phyloP scores from a whole-genome alignment of 2,797 vertebrate species.

The Acanthiza pusilla region DNA sequence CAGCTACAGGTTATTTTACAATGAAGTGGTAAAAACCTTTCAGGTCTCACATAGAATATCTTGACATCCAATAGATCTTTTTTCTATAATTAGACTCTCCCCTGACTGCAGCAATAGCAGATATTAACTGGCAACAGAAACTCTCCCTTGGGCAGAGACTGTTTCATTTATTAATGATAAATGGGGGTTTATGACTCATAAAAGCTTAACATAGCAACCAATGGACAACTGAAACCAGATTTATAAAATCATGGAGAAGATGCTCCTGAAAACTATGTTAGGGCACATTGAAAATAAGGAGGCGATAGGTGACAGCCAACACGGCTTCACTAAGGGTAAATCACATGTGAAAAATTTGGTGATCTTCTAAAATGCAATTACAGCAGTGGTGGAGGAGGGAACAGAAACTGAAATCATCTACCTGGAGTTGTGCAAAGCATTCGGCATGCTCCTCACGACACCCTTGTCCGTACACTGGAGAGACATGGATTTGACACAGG shows the following conservation, averaged over 20 bases:
- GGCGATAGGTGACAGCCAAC: neutral
- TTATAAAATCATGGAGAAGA: neutral
- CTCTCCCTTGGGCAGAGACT: neutral
- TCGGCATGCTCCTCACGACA: neutral
- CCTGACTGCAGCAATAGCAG: neutral
- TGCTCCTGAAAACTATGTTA: neutral
- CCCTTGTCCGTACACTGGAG: neutral
- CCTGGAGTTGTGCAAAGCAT: neutral
- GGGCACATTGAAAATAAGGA: neutral
- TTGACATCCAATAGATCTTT: neutral
- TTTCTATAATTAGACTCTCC: neutral
- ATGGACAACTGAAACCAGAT: neutral
- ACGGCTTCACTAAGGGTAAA: neutral
- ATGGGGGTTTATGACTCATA: neutral
- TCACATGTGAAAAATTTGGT: neutral
- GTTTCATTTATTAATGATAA: neutral
- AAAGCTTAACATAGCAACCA: neutral
- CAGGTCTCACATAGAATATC: neutral
- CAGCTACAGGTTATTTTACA: neutral
- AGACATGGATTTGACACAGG: neutral
- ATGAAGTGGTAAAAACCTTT: neutral
- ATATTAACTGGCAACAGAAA: neutral
- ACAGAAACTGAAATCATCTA: neutral
- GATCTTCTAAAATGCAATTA: neutral
- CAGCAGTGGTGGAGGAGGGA: neutral